Percentiles rank a stretch among this genome's conserved stretches.
Conservation (phyloP, 2,888 invertebrate genomes). For the Phyllotreta striolata region DNA sequence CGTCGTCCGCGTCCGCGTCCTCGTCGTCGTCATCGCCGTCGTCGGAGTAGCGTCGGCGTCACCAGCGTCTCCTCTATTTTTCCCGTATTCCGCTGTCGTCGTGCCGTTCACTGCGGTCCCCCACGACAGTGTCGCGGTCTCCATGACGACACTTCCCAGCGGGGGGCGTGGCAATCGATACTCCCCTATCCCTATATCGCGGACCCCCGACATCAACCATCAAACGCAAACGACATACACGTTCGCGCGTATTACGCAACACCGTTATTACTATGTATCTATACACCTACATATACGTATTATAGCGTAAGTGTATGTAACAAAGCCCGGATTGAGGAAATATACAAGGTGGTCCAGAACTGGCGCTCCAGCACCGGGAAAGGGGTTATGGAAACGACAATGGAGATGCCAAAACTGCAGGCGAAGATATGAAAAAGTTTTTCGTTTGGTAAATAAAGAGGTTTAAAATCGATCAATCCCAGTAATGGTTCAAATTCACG, state of each 20-base stretch:
- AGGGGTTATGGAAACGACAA: too few relatives aligned
- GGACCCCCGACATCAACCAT: conserved; percentile 16
- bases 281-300: too few relatives aligned
- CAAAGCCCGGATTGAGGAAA: too few relatives aligned
- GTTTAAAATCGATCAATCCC: too few relatives aligned
- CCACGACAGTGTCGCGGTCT: conserved; percentile 62
- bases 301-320: too few relatives aligned
- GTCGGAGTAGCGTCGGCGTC: background rate
- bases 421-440: too few relatives aligned
- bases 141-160: conserved; percentile 66
- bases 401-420: too few relatives aligned
- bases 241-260: background rate
- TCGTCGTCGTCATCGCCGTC: conserved; percentile 21
- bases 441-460: too few relatives aligned
- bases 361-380: too few relatives aligned
- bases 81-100: conserved; percentile 37
- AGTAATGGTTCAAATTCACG: too few relatives aligned
- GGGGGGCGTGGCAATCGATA: conserved; percentile 75
- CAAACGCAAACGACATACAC: conserved; percentile 10
- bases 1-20: conserved; percentile 6
- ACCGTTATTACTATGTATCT: too few relatives aligned
- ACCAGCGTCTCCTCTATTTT: conserved; percentile 14
- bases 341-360: too few relatives aligned
- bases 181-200: conserved; percentile 64
- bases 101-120: conserved; percentile 52